Evolutionary conservation across 2,113 vertebrate genomes (phyloP).

Genomic region (Aleadryas rufinucha): DNA sequence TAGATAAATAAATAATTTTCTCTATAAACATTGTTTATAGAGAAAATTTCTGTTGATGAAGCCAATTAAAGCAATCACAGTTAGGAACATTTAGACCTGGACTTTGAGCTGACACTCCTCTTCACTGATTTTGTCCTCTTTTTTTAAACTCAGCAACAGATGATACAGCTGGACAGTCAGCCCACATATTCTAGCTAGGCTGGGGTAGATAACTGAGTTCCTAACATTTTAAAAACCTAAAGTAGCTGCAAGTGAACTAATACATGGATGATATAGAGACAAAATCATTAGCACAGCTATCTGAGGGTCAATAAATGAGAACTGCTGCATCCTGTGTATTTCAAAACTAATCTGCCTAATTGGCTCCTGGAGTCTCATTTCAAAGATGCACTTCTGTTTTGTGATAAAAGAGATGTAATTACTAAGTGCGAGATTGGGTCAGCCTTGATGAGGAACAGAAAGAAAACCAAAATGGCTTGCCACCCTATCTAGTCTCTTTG

Average conservation of each 20-base stretch:
- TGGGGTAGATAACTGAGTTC: background rate
- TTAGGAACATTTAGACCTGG: background rate
- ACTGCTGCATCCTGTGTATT: background rate
- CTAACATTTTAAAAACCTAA: conserved; percentile 26
- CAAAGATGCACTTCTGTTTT: background rate
- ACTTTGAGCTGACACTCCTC: background rate
- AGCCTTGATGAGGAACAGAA: background rate
- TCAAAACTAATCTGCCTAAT: conserved; percentile 45
- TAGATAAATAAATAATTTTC: no score
- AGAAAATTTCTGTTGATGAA: background rate
- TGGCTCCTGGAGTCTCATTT: background rate
- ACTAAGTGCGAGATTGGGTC: background rate
- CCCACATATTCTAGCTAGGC: background rate
- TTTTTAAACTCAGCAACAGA: conserved; percentile 6
- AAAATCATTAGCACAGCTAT: conserved; percentile 36
- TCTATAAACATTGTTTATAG: background rate
- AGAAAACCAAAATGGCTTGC: background rate
- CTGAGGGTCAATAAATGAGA: conserved; percentile 5
- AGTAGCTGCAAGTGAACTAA: background rate
- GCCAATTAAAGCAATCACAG: background rate
- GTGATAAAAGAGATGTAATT: conserved; percentile 17
- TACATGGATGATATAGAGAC: background rate
- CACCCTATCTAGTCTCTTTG: background rate
- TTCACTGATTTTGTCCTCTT: conserved; percentile 19
- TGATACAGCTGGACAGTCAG: background rate